A percentile compares a stretch with the other conserved stretches of the same genome.
These are phyloP conservation scores for Gnathonemus echidnorhynchus DNA, from an alignment of 2,113 vertebrate genomes.

Conservation along the genomic window DNA sequence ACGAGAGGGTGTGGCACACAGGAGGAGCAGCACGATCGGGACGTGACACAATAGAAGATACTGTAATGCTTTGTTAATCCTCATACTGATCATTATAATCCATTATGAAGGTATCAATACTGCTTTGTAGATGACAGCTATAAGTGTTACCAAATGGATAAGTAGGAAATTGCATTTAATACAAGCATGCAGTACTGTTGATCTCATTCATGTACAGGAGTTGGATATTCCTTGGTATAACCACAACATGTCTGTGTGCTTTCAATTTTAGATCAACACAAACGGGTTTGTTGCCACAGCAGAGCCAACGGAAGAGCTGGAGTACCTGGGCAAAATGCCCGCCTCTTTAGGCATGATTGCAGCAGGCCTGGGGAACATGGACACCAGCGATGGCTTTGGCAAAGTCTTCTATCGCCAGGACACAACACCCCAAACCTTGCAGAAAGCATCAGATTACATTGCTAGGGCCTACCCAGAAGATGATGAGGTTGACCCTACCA, in stretches of 20 bases:
- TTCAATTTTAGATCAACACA: constrained; percentile 67
- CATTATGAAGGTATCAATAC: neutral
- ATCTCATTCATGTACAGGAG: constrained; percentile 14
- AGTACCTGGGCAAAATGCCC: constrained; percentile 72
- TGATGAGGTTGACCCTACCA: constrained; percentile 47
- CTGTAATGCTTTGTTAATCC: neutral
- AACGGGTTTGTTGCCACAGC: constrained; percentile 76
- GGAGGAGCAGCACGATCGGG: no score
- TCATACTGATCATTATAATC: neutral
- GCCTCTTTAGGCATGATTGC: constrained; percentile 68
- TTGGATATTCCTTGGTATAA: neutral
- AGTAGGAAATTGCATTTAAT: neutral
- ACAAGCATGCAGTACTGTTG: neutral
- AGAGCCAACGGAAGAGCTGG: constrained; percentile 53
- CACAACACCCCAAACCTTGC: constrained; percentile 51
- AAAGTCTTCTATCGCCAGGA: constrained; percentile 75
- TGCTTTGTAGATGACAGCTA: neutral
- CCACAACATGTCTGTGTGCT: neutral
- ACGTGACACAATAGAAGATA: neutral
- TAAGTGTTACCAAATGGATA: neutral
- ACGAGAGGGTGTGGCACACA: no score
- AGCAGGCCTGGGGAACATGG: constrained; percentile 79
- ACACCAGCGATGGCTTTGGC: constrained; percentile 67
- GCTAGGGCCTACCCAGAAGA: constrained; percentile 64
- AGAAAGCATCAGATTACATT: constrained; percentile 52